These are phyloP conservation scores for Spicauda simplicius DNA, from an alignment of 2,888 invertebrate genomes.

Conservation along the genomic window DNA sequence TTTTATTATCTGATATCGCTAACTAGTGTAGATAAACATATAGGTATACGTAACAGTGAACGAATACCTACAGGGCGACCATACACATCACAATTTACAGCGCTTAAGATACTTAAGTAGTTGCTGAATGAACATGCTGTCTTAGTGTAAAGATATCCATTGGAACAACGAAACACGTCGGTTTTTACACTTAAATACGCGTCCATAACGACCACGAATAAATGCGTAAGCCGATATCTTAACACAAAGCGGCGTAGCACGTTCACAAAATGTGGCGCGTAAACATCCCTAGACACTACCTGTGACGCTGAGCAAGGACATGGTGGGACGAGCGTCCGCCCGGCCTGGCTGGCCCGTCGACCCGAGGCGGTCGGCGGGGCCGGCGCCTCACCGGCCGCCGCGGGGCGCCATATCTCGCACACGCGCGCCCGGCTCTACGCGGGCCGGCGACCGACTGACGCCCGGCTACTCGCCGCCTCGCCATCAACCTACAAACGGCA, in stretches of 20 bases:
- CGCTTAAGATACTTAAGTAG: not conserved
- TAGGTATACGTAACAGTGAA: not conserved
- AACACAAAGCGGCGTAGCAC: conserved; percentile 58
- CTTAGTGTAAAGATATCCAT: conserved; percentile 12
- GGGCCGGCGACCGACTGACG: conserved; percentile 78
- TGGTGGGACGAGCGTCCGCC: conserved; percentile 73
- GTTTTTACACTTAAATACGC: conserved; percentile 48
- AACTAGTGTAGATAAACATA: conserved; percentile 12
- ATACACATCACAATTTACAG: not conserved
- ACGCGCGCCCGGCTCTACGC: conserved; percentile 74
- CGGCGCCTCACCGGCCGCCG: conserved; percentile 84
- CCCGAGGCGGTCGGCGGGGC: conserved; percentile 84
- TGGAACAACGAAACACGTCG: not conserved
- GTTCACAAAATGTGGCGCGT: conserved; percentile 48
- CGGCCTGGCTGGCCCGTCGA: conserved; percentile 79
- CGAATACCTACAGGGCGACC: not conserved
- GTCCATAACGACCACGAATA: conserved; percentile 64
- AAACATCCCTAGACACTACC: conserved; percentile 62
- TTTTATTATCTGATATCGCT: conserved; percentile 18
- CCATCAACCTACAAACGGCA: conserved; percentile 52
- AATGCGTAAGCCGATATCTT: conserved; percentile 54
- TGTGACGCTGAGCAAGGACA: conserved; percentile 85
- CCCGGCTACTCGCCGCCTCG: conserved; percentile 58
- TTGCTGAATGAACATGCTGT: not conserved
- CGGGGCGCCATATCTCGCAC: conserved; percentile 78